These are phyloP conservation scores for Cosmia trapezina DNA, from an alignment of 2,888 invertebrate species.

Conservation along the genomic window DNA sequence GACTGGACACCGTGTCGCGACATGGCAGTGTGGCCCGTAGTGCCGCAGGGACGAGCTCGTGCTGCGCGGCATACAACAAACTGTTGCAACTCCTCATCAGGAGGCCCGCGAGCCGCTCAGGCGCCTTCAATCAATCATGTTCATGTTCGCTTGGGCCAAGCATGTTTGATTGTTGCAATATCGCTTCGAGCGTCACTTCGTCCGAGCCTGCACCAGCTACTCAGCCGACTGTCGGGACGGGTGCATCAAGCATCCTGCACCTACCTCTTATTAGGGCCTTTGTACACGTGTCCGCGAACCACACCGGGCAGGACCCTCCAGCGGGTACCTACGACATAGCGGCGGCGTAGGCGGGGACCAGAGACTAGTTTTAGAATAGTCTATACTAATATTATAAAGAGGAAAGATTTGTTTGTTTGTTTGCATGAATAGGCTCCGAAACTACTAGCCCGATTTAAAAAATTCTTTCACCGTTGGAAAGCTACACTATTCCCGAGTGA, in stretches of 20 bases:
- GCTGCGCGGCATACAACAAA: neutral
- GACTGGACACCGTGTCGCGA: slow-evolving; percentile 8
- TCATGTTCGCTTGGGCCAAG: neutral
- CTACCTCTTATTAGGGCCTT: too few relatives aligned
- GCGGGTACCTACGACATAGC: too few relatives aligned
- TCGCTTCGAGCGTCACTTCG: neutral
- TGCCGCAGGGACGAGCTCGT: neutral
- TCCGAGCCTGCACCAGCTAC: neutral
- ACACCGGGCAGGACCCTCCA: too few relatives aligned
- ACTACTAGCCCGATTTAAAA: too few relatives aligned
- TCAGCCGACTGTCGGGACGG: neutral
- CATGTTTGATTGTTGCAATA: neutral
- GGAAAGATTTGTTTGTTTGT: too few relatives aligned
- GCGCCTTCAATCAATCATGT: neutral
- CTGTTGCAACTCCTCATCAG: neutral
- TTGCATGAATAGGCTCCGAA: too few relatives aligned
- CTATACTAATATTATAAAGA: too few relatives aligned
- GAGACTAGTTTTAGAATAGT: neutral
- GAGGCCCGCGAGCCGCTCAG: slow-evolving; percentile 6
- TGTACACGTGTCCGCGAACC: too few relatives aligned
- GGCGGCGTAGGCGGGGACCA: too few relatives aligned
- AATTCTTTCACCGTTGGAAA: too few relatives aligned
- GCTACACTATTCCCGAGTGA: too few relatives aligned
- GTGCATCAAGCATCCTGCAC: neutral
- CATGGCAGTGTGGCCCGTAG: neutral